Base-by-base conservation (phyloP, 2,113 vertebrate species). In the Pterocles gutturalis region DNA sequence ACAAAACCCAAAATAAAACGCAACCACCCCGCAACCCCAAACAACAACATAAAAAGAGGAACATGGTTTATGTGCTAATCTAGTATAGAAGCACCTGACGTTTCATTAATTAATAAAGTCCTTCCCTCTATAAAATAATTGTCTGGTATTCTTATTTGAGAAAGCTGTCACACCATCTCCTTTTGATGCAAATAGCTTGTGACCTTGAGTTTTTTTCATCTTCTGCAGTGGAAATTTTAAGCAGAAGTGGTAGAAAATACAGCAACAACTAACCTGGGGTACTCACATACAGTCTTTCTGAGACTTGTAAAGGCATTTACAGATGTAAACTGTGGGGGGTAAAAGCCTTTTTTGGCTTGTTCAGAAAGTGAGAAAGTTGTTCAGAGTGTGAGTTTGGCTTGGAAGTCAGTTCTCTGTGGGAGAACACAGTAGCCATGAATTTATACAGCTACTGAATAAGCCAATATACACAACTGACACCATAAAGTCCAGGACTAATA, bases 61-160 rank as follows among this genome's bases (percentile, higher is more conserved):
- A 58, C 4, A 11, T 0, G 0, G 4, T 49, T 66, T 55, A 82
- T 7, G 0, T 64, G 67, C 17, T 17, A 70, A 62, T n/a, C 14
- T 18, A 38, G 17, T 16, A 25, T 7, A 83, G 76, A 89, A 89
- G 8, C 4, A 43, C 15, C 13, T 17, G 22, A 80, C 34, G 4
- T 57, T 84, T 77, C 64, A 48, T 55, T 10, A 89, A 66, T 34
- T 66, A 29, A 10, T 31, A 2, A 43, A 54, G 11, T 13, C 20
- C 8, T 70, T 33, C 58, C 75, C 18, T 64, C 13, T 71, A 14
- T 29, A 78, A 60, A 55, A 53, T n/a, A 4, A 29, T 34, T 77
- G 5, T 29, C 17, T 72, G 18, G 9, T 54, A 29, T 67, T 17
- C 8, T 80, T n/a, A 51, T 75, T 46, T 75, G n/a, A 48, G 13